phyloP scores from a whole-genome alignment of 1,140 invertebrate species.

The Drosophila eugracilis region DNA sequence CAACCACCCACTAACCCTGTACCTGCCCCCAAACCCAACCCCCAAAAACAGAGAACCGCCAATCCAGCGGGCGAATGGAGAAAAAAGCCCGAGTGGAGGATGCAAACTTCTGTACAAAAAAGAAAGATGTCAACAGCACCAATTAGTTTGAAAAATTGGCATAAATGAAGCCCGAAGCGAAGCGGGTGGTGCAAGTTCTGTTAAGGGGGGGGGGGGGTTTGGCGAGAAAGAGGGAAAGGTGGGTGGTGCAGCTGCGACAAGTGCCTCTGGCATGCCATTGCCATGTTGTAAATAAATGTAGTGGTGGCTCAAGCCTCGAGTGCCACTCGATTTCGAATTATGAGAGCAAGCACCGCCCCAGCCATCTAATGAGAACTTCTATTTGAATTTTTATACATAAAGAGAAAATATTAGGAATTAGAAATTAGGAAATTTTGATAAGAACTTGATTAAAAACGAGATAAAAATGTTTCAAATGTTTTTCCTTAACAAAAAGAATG shows the following conservation, averaged over 20 bases:
- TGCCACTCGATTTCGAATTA: constrained; percentile 70
- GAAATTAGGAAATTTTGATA: neutral
- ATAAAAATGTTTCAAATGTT: too few relatives aligned
- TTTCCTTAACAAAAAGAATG: too few relatives aligned
- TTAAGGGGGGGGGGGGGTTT: neutral
- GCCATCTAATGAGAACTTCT: constrained; percentile 52
- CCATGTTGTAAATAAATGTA: constrained; percentile 76
- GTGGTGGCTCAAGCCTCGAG: constrained; percentile 45
- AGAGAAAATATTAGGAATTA: neutral
- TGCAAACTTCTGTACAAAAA: constrained; percentile 43
- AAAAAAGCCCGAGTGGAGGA: constrained; percentile 10
- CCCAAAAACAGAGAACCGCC: constrained; percentile 1
- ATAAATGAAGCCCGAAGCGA: constrained; percentile 76
- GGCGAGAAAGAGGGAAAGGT: neutral
- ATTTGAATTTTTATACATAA: constrained; percentile 5
- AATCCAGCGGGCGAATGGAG: constrained; percentile 11
- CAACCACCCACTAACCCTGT: neutral
- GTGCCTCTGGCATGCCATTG: constrained; percentile 49
- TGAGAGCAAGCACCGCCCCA: constrained; percentile 58
- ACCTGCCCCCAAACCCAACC: neutral
- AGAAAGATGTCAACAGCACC: constrained; percentile 79
- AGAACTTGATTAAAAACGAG: neutral
- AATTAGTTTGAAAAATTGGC: constrained; percentile 83
- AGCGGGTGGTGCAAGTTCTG: neutral
- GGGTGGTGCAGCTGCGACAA: constrained; percentile 34